Conservation (phyloP, 2,888 invertebrate genomes). For the Acronicta alni region DNA sequence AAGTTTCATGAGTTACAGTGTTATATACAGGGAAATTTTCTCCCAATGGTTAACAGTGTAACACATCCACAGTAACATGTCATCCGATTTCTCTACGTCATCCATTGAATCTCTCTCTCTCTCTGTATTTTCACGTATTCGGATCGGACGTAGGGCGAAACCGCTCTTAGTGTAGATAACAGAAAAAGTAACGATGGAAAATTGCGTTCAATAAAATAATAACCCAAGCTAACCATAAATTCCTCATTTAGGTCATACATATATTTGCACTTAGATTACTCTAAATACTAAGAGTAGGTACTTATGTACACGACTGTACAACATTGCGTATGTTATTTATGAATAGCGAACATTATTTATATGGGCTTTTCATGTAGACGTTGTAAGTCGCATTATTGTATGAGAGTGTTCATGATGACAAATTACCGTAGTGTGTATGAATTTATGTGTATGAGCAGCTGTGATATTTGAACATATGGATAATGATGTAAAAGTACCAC, state of each 20-base stretch:
- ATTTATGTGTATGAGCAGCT: slow-evolving; percentile 1
- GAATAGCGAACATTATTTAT: slow-evolving; percentile 64
- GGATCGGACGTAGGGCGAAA: too few relatives aligned
- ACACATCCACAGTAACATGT: too few relatives aligned
- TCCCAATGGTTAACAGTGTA: too few relatives aligned
- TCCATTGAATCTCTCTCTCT: too few relatives aligned
- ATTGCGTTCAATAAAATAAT: background rate
- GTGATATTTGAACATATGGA: background rate
- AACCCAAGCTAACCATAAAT: background rate
- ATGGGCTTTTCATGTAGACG: slow-evolving; percentile 62
- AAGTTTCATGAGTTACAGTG: too few relatives aligned
- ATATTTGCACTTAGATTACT: slow-evolving; percentile 20
- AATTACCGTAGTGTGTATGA: slow-evolving; percentile 13
- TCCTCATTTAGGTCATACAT: slow-evolving; percentile 3
- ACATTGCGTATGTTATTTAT: slow-evolving; percentile 39
- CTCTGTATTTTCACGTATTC: too few relatives aligned
- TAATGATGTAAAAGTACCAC: background rate
- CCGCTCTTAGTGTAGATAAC: too few relatives aligned
- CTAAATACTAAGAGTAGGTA: slow-evolving; percentile 13
- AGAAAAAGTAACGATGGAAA: too few relatives aligned
- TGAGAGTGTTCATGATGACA: slow-evolving; percentile 25
- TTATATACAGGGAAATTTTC: too few relatives aligned
- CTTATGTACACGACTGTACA: slow-evolving; percentile 21
- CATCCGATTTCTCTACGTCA: too few relatives aligned
- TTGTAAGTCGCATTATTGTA: slow-evolving; percentile 43